phyloP scores from a whole-genome alignment of 2,888 invertebrate genomes.

The Carcina quercana region DNA sequence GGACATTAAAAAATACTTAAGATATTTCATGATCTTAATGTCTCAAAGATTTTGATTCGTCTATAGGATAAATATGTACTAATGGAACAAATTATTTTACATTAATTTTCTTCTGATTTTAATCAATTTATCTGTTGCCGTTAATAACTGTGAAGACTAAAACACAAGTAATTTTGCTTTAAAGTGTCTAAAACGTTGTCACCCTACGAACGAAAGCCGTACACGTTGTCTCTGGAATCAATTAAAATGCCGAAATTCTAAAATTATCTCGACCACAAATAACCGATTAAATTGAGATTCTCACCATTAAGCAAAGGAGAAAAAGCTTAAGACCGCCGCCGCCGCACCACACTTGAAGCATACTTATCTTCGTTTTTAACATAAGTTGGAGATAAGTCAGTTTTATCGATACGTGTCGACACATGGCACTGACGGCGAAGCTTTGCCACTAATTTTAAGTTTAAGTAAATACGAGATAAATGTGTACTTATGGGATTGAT shows the following conservation, averaged over 20 bases:
- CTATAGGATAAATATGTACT: no score
- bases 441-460: slow-evolving; percentile 37
- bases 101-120: no score
- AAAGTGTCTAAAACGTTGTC: no score
- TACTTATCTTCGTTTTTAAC: slow-evolving; percentile 22
- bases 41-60: no score
- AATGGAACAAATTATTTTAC: no score
- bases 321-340: slow-evolving; percentile 9
- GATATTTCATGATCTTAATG: no score
- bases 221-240: slow-evolving; percentile 15
- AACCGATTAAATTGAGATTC: slow-evolving; percentile 7
- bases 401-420: slow-evolving; percentile 29
- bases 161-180: no score
- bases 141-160: no score
- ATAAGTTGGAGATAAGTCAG: slow-evolving; percentile 20
- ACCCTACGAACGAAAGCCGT: slow-evolving; percentile 3
- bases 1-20: no score
- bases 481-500: no score
- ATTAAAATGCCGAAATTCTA: slow-evolving; percentile 13
- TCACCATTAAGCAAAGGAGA: slow-evolving; percentile 3
- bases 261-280: slow-evolving; percentile 13
- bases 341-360: slow-evolving; percentile 17
- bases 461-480: no score
- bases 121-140: no score
- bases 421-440: slow-evolving; percentile 35